Percentiles rank a stretch among this genome's conserved stretches.
Conservation (phyloP, 2,113 vertebrate species). For the Baryphthengus martii region DNA sequence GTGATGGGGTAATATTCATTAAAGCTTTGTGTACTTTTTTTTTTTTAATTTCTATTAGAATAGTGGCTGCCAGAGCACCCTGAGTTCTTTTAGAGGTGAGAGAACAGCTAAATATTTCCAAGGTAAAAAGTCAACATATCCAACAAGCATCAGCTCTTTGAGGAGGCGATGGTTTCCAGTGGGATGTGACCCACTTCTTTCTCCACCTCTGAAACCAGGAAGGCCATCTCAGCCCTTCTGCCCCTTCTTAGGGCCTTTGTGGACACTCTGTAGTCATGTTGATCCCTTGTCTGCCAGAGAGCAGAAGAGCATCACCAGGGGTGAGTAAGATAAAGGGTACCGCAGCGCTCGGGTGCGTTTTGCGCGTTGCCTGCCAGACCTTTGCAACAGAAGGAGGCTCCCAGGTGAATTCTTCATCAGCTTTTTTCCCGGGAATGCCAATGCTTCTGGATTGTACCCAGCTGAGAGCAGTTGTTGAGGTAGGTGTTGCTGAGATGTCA, state of each 20-base stretch:
- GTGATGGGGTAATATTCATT: not conserved
- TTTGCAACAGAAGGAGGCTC: not conserved
- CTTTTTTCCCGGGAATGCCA: not conserved
- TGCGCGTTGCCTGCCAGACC: rapidly evolving
- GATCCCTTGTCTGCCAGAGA: too few species aligned
- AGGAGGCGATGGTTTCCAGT: not conserved
- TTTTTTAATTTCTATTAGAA: not conserved
- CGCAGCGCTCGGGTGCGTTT: rapidly evolving
- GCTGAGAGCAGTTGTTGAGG: not conserved
- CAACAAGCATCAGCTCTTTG: not conserved
- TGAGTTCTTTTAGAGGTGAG: not conserved
- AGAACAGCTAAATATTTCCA: not conserved
- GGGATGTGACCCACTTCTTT: not conserved
- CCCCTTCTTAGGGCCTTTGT: not conserved
- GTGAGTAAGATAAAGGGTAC: not conserved
- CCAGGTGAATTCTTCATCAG: not conserved
- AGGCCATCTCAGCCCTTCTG: not conserved
- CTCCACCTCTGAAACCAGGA: rapidly evolving
- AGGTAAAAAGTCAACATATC: not conserved
- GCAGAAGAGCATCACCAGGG: not conserved
- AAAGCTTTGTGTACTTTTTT: not conserved
- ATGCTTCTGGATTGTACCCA: not conserved
- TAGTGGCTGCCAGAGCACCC: not conserved
- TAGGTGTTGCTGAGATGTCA: not conserved
- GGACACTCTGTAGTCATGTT: not conserved